Base-by-base conservation (phyloP, 2,888 invertebrate genomes). In the Cheilosia urbana region DNA sequence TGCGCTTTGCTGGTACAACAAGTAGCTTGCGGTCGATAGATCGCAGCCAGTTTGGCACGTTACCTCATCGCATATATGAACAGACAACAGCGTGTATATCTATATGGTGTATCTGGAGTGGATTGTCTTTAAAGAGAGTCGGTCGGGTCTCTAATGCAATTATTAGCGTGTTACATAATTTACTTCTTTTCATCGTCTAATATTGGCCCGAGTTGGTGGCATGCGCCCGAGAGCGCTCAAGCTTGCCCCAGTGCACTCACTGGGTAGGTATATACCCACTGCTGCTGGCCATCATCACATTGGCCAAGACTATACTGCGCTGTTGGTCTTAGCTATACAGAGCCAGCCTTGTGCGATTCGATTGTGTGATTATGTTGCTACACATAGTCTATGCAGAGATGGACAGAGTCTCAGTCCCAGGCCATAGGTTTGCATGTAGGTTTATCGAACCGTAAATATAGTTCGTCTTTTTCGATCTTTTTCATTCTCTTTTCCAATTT, bases 101-200 rank as follows among this genome's bases (percentile, higher is more conserved):
- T 82, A 24, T 49, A n/a, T 27, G 30, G 72, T 85, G 81, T 81
- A 85, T 85, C 81, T 85, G 58, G 81, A 72, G 66, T 81, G 81
- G 81, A 85, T 77, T 85, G 85, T 85, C 77, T 85, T 77, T 68
- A 80, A 71, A 80, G 49, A 75, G 66, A 75, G 62, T 71, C 80
- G 53, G 85, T 77, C 69, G 75, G 65, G 65, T 65, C 49, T 77
- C 76, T 80, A 85, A 85, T 85, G 85, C 85, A 85, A 85, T 81
- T 85, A 85, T 85, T 81, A 85, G 85, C 81, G 76, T 85, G 81
- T 85, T 85, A 81, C 85, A 85, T 81, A 85, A 85, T 84, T 84
- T 66, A 69, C 79, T 75, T 84, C 79, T 47, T 65, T 68, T 55
- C 62, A 51, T 69, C 51, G 55, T 63, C 73, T 60, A 58, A 63